Evolutionary conservation across 2,888 invertebrate species (phyloP).

Genomic region (Plutella xylostella): DNA sequence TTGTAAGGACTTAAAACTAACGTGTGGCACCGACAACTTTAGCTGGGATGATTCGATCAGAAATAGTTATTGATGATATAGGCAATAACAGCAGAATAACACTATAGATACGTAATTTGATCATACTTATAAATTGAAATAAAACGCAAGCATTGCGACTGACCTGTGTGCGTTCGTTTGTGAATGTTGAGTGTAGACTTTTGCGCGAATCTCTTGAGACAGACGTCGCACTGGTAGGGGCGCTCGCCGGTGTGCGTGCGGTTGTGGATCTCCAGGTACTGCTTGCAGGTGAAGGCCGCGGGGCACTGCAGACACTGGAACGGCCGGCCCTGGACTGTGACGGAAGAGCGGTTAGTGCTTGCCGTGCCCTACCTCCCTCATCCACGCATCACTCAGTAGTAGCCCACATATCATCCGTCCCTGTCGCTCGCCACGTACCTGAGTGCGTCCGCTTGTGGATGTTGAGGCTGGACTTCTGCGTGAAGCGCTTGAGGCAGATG

Average conservation of each 20-base stretch:
- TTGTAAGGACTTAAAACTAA: constrained; percentile 19
- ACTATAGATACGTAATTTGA: constrained; percentile 1
- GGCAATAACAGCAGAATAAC: constrained; percentile 1
- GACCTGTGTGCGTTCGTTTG: constrained; percentile 81
- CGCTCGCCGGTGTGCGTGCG: constrained; percentile 69
- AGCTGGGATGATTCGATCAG: too few species aligned
- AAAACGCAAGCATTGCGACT: constrained; percentile 23
- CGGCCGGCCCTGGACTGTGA: constrained; percentile 68
- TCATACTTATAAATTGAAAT: constrained; percentile 9
- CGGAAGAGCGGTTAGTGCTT: constrained; percentile 19
- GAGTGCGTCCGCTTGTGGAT: constrained; percentile 85
- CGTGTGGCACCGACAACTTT: constrained; percentile 65
- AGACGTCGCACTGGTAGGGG: constrained; percentile 77
- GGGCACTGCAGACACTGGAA: constrained; percentile 72
- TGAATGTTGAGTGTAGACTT: constrained; percentile 86
- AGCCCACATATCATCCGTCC: constrained; percentile 39
- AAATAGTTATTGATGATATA: too few species aligned
- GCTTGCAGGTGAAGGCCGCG: constrained; percentile 71
- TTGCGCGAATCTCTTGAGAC: constrained; percentile 84
- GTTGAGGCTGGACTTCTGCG: constrained; percentile 85
- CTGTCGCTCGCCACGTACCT: constrained; percentile 43
- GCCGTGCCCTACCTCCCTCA: constrained; percentile 11
- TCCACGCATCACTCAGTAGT: constrained; percentile 20
- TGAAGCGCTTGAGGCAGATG: constrained; percentile 83
- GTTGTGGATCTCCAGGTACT: constrained; percentile 67